Conservation (phyloP, 2,113 vertebrate genomes). For the Eudyptes chrysolophus region DNA sequence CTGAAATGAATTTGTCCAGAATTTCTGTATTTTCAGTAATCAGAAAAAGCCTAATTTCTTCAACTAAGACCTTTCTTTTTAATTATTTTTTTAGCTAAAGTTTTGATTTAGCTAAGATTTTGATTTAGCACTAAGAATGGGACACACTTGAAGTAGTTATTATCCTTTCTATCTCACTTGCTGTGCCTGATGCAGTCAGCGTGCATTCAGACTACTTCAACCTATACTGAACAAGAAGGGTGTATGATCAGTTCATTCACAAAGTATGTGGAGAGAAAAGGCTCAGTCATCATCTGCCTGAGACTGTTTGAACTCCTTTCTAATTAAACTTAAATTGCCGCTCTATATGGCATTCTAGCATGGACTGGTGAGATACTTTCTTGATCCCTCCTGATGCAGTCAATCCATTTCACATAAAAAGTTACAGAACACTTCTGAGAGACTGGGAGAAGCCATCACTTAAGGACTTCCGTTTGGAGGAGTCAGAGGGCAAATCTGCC, state of each 20-base stretch:
- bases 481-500: background rate
- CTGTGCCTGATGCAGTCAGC: background rate
- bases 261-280: background rate
- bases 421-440: background rate
- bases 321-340: background rate
- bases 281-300: background rate
- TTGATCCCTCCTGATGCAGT: background rate
- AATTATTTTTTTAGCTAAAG: background rate
- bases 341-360: background rate
- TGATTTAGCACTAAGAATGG: background rate
- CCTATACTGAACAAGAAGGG: background rate
- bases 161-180: background rate
- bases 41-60: background rate
- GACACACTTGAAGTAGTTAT: background rate
- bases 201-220: background rate
- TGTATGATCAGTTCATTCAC: background rate
- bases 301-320: background rate
- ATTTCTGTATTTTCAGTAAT: background rate
- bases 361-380: background rate
- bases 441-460: background rate
- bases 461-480: background rate
- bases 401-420: background rate
- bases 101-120: background rate
- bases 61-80: background rate
- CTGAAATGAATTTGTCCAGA: background rate